Evolutionary conservation across 35 echinoderm and acorn worm genomes (phyloP).

Genomic region (Apostichopus californicus): DNA sequence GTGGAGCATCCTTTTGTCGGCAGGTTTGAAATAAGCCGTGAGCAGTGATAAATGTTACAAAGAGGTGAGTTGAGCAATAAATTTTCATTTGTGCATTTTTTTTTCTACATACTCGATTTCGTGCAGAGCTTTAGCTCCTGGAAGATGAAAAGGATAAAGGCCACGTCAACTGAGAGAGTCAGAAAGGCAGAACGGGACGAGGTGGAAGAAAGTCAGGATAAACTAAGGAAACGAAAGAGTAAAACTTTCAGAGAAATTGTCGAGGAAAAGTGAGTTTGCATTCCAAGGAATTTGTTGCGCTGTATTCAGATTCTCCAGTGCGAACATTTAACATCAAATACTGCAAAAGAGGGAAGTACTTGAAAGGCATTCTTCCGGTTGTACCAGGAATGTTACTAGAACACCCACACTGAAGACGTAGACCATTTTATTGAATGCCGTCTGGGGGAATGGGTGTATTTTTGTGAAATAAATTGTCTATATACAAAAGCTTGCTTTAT

Average conservation of each 20-base stretch:
- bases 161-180: conserved; percentile 58
- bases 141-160: conserved; percentile 56
- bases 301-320: not conserved
- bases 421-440: no score
- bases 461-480: no score
- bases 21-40: no score
- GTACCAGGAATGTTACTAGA: no score
- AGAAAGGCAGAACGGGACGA: conserved; percentile 62
- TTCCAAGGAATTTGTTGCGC: not conserved
- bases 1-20: no score
- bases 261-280: conserved; percentile 65
- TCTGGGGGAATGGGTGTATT: no score
- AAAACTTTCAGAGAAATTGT: conserved; percentile 71
- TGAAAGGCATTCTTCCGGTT: not conserved
- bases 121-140: conserved; percentile 64
- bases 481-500: no score
- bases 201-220: conserved; percentile 34
- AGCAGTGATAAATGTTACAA: not conserved
- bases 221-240: conserved; percentile 43
- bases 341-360: not conserved
- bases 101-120: conserved; percentile 3
- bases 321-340: not conserved
- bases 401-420: no score
- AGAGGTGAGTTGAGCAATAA: not conserved
- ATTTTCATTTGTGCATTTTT: not conserved